A percentile compares a stretch with the other conserved stretches of the same genome.
These are phyloP conservation scores for Drosophila mayri DNA, from an alignment of 1,140 invertebrate species.

Conservation along the genomic window DNA sequence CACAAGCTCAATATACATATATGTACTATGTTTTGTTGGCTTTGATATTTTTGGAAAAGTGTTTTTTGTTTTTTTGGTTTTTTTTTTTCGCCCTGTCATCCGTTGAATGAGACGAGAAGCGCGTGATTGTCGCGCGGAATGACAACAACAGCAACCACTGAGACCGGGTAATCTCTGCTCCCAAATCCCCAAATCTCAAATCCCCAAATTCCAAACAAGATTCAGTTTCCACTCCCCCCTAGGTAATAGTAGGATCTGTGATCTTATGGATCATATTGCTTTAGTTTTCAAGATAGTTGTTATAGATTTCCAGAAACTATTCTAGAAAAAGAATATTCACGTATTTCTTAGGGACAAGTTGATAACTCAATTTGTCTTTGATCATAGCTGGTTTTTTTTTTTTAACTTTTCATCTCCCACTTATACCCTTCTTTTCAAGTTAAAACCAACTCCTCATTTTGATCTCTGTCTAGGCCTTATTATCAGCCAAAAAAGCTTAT, in stretches of 20 bases:
- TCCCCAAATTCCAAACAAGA: not conserved
- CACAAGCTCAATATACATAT: conserved; percentile 24
- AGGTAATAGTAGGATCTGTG: too few relatives aligned
- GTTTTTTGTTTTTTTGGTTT: conserved; percentile 11
- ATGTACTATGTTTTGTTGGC: conserved; percentile 28
- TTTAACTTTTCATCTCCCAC: too few relatives aligned
- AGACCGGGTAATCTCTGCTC: conserved; percentile 35
- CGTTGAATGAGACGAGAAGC: conserved; percentile 49
- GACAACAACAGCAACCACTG: conserved; percentile 16
- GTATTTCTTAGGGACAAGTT: too few relatives aligned
- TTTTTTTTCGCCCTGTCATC: conserved; percentile 40
- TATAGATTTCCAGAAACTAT: too few relatives aligned
- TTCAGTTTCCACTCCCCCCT: not conserved
- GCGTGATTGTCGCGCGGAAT: conserved; percentile 59
- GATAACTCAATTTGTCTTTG: too few relatives aligned
- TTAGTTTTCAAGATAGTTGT: too few relatives aligned
- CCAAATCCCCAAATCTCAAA: conserved; percentile 21
- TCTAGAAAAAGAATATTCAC: too few relatives aligned
- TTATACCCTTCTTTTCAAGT: not conserved
- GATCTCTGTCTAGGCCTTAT: conserved; percentile 11
- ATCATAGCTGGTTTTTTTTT: too few relatives aligned
- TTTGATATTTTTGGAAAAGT: conserved; percentile 69
- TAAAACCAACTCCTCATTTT: not conserved
- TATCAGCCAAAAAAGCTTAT: conserved; percentile 1
- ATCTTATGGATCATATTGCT: too few relatives aligned